Evolutionary conservation across 2,888 invertebrate species (phyloP).

Genomic region (Nomada hirtipes): DNA sequence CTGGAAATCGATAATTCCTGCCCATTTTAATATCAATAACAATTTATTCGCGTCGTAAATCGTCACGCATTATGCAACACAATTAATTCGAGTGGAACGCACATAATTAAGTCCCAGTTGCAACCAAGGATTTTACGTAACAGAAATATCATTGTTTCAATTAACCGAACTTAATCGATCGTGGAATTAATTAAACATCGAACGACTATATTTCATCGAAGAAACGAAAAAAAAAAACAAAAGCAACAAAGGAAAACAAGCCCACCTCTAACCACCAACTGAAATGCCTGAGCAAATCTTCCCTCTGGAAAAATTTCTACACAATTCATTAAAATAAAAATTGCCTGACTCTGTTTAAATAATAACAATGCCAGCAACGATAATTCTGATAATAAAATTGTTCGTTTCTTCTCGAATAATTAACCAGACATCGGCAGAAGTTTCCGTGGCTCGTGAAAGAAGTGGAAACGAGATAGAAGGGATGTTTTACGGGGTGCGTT

Average conservation of each 20-base stretch:
- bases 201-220: background rate
- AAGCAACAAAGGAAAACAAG: background rate
- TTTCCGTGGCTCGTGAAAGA: background rate
- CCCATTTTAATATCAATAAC: conserved; percentile 23
- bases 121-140: conserved; percentile 15
- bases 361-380: no score
- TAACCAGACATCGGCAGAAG: background rate
- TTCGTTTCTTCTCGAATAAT: conserved; percentile 1
- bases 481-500: conserved; percentile 21
- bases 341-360: no score
- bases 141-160: conserved; percentile 32
- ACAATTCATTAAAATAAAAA: no score
- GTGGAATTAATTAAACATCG: conserved; percentile 30
- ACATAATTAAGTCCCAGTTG: conserved; percentile 18
- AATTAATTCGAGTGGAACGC: conserved; percentile 33
- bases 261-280: no score
- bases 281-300: no score
- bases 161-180: conserved; percentile 25
- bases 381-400: no score
- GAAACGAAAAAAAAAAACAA: background rate
- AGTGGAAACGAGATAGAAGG: background rate
- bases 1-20: conserved; percentile 21
- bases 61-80: conserved; percentile 22
- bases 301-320: no score
- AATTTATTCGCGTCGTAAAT: conserved; percentile 33